These are phyloP conservation scores for Nansenia antarctica DNA, from an alignment of 2,113 vertebrate genomes.

Conservation along the genomic window DNA sequence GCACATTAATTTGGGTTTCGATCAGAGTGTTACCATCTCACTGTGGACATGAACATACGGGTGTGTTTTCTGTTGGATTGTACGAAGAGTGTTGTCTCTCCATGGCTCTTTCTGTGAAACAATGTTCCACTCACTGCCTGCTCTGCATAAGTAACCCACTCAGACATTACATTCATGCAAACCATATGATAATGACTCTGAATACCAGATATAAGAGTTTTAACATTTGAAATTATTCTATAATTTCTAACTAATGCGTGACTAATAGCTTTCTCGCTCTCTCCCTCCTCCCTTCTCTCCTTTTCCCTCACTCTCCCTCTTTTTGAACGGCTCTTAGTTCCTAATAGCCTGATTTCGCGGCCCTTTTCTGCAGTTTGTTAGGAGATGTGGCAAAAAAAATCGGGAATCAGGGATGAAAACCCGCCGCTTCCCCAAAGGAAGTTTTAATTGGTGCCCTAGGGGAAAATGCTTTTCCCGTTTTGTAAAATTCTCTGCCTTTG, in stretches of 20 bases:
- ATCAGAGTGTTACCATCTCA: conserved; percentile 3
- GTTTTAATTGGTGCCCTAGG: conserved; percentile 78
- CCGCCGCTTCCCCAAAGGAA: conserved; percentile 68
- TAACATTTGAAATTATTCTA: conserved; percentile 73
- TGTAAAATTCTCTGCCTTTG: conserved; percentile 67
- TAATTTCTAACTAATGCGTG: conserved; percentile 72
- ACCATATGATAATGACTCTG: conserved; percentile 59
- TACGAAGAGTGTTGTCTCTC: too few relatives aligned
- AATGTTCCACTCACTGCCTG: background rate
- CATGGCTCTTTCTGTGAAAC: background rate
- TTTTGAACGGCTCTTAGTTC: conserved; percentile 47
- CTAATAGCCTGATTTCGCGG: conserved; percentile 56
- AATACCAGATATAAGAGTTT: conserved; percentile 67
- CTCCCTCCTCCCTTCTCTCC: background rate
- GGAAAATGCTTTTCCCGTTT: conserved; percentile 53
- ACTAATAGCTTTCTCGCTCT: conserved; percentile 63
- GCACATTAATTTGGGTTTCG: background rate
- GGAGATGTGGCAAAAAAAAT: conserved; percentile 36
- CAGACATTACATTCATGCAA: conserved; percentile 52
- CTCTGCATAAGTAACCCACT: conserved; percentile 42
- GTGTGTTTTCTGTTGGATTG: conserved; percentile 1
- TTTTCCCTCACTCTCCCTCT: conserved; percentile 30
- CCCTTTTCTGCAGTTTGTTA: conserved; percentile 59
- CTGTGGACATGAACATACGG: conserved; percentile 32
- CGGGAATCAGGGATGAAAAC: conserved; percentile 58